Base-by-base conservation (phyloP, 2,888 invertebrate species). In the Isoperla grammatica region DNA sequence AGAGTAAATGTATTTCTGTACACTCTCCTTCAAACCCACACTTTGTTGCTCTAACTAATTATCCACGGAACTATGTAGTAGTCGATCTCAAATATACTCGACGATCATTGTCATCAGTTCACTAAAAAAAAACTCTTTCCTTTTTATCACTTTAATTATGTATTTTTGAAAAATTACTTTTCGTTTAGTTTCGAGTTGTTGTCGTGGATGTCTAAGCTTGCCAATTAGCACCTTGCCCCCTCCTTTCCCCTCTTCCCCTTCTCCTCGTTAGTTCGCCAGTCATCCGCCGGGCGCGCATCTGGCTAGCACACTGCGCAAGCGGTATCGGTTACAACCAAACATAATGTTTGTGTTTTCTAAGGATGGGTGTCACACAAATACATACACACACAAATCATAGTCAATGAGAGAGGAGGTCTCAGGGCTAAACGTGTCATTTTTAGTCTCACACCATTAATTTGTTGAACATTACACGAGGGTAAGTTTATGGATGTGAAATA, bases 311-410 rank as follows among this genome's bases (percentile, higher is more conserved):
- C 12, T 19, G 29, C n/a, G 29, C 53, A 37, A 9, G 3, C 22
- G 49, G 49, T 53, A 37, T 53, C 53, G 37, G 37, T 53, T 53
- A 53, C 53, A 9, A 17, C 39, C 19, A 39, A 53, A 17, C 53
- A 53, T 53, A 53, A 53, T 53, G 53, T 53, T 53, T 17, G 53
- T 39, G 15, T 39, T 39, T n/a, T n/a, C n/a, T n/a, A n/a, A n/a
- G n/a, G 53, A 17, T 15, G 15, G 15, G 37, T 37, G 15, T 37
- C 11, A 53, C 39, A n/a, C n/a, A n/a, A n/a, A n/a, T n/a, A n/a
- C n/a, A n/a, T n/a, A n/a, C n/a, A n/a, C n/a, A 15, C 37, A 50
- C 53, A 17, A 53, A 53, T 53, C 53, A 53, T 53, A 53, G 3
- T 50, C 50, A 15, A 23, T 50, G 50, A 29, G 15, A 22, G 20